Evolutionary conservation across 1,140 invertebrate species (phyloP), one percentile per base, ranked within the genome.

Genomic region (Caligus rogercresseyi): DNA sequence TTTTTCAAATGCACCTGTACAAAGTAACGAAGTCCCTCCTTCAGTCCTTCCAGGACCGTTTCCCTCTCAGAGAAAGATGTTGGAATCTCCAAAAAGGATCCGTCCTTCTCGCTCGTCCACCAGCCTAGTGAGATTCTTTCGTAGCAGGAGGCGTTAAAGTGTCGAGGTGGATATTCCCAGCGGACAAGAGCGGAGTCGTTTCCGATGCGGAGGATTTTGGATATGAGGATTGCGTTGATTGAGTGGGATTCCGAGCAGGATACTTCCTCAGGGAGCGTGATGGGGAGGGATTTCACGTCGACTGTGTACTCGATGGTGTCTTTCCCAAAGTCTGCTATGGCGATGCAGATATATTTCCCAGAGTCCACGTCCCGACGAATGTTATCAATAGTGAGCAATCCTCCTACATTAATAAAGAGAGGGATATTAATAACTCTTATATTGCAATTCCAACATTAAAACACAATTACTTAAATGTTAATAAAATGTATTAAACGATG

Each of bases 301-400:
- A 43, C 24, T 43, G 21, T 25, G 57, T 60, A 60, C 3, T 25
- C 26, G 21, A 60, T 60, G 14, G 26, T 60, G 24, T 60, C 57
- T 21, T 60, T 18, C 4, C 26, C 57, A 60, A 43, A 60, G n/a
- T 20, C 26, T 25, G 57, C 26, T 51, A 26, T 25, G 20, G 57
- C 57, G 18, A 60, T 18, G n/a, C 57, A 60, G 16, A 25, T n/a
- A 21, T 60, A 60, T 20, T 25, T 60, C 18, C 57, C 57, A 60
- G 57, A 60, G n/a, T 60, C 57, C 26, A 11, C 31, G n/a, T 43
- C 31, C 31, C n/a, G 31, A n/a, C 31, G 31, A 11, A 43, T 43
- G n/a, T 43, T n/a, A 11, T 43, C 31, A 11, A 43, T 43, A 43
- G 31, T 43, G 7, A 43, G 31, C n/a, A 43, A 43, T 11, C 31